Base-by-base conservation (phyloP, 2,113 vertebrate species). In the Butorides virescens region DNA sequence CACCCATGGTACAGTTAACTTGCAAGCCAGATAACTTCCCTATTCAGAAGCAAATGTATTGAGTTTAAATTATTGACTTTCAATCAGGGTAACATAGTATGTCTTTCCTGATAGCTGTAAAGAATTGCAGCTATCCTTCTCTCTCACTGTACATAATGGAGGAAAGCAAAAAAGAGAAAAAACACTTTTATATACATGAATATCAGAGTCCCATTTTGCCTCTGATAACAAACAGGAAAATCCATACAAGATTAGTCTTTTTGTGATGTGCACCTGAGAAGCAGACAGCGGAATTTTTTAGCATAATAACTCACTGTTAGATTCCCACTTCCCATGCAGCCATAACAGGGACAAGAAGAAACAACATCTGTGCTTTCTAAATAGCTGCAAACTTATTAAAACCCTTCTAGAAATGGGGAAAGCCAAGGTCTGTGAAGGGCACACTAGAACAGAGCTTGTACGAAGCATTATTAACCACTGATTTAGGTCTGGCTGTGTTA, bases 201-300 rank as follows among this genome's bases (percentile, higher is more conserved):
- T 82, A 81, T 71, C 47, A 77, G 58, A 53, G 12, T 78, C 34
- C 30, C 62, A 46, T 90, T 94, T 90, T 75, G 22, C 63, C 37
- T 88, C 63, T 91, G 72, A 77, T 77, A 93, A 71, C 36, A 88
- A 80, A 80, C 55, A 74, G 44, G 56, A 92, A 91, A 92, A 95
- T 90, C 42, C 42, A 62, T 42, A 73, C 39, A 86, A 73, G 87
- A 79, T 94, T 79, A 86, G 42, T 37, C 63, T 86, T 76, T 92
- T 91, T 90, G 50, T 92, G 63, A 76, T 90, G 53, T 86, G 59
- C 42, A 88, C 72, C 63, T 93, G 75, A 92, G 79, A 91, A 88
- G 29, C 55, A 88, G 68, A 86, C 55, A 95, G 68, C 23, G 86
- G 72, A 91, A 92, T 67, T 80, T 92, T 93, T 95, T 91, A 86